Conservation (phyloP, 2,888 invertebrate species). For the Chymomyza caudatula region DNA sequence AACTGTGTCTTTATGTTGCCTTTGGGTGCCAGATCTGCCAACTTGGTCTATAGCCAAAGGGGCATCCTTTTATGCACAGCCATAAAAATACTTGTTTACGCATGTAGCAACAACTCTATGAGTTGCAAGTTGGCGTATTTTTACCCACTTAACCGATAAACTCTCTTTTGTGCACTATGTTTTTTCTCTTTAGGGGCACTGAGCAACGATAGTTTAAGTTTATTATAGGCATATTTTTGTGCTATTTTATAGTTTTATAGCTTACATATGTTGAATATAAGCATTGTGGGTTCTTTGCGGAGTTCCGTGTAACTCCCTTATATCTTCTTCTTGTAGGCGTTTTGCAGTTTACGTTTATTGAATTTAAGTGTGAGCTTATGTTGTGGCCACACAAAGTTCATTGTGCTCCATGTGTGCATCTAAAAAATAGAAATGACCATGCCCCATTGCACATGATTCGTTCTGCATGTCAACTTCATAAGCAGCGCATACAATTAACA, state of each 20-base stretch:
- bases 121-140: slow-evolving; percentile 6
- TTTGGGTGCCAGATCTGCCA: slow-evolving; percentile 6
- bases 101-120: slow-evolving; percentile 69
- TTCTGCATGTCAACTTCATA: slow-evolving; percentile 58
- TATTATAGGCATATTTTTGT: slow-evolving; percentile 63
- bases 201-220: slow-evolving; percentile 47
- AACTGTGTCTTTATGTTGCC: slow-evolving; percentile 60
- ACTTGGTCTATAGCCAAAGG: slow-evolving; percentile 44
- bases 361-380: slow-evolving; percentile 70
- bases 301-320: background rate
- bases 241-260: slow-evolving; percentile 64
- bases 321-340: slow-evolving; percentile 21
- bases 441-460: slow-evolving; percentile 32
- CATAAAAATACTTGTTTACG: slow-evolving; percentile 71
- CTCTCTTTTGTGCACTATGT: background rate
- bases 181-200: slow-evolving; percentile 22
- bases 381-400: slow-evolving; percentile 13
- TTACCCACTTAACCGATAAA: background rate
- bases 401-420: background rate
- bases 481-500: slow-evolving; percentile 58
- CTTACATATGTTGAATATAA: slow-evolving; percentile 46
- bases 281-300: background rate
- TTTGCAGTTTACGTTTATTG: slow-evolving; percentile 64
- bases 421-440: slow-evolving; percentile 25
- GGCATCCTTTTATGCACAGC: slow-evolving; percentile 64